Base-by-base conservation (phyloP, 2,113 vertebrate genomes). In the Herpetotheres cachinnans region DNA sequence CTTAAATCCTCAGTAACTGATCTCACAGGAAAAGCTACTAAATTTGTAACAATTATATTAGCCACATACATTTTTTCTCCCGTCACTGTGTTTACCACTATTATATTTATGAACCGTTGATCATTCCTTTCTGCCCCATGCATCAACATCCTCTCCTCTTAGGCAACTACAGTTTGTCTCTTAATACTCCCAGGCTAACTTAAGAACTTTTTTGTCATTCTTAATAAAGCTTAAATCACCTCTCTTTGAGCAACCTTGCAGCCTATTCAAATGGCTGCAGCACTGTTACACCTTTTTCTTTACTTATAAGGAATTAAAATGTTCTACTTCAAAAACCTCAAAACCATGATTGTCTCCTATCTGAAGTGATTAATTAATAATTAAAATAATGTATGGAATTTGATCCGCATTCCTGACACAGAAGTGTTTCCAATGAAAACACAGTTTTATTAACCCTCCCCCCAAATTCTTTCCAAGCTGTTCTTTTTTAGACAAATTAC, bases 11-110 rank as follows among this genome's bases (percentile, higher is more conserved):
- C 79, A 66, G 78, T 74, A 93, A 91, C 65, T 77, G 91, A 94
- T 93, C 66, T 89, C 66, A 59, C 52, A 94, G 89, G 52, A 91
- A 82, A 78, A 93, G 85, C 59, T 59, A 90, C 72, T 86, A 69
- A 77, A 96, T 96, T 93, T 93, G 88, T 97, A 95, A 93, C 86
- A 96, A 95, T 97, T 94, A 92, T 78, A 86, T 82, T 92, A 89
- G 86, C 78, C 56, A 87, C 77, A 71, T 58, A 84, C 36, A 72
- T 86, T 93, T 97, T 90, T 96, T 73, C 59, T 88, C 79, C 76
- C 92, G 88, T 92, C 90, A 86, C 72, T 69, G 49, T 89, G 92
- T 95, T 95, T 93, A 96, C 94, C 61, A 61, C 80, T 67, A 40
- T 74, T 95, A 56, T 61, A 92, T 91, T 95, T 92, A 95, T 89